These are phyloP conservation scores for Nannoperca obscura DNA, from an alignment of 2,797 vertebrate species.

Conservation along the genomic window DNA sequence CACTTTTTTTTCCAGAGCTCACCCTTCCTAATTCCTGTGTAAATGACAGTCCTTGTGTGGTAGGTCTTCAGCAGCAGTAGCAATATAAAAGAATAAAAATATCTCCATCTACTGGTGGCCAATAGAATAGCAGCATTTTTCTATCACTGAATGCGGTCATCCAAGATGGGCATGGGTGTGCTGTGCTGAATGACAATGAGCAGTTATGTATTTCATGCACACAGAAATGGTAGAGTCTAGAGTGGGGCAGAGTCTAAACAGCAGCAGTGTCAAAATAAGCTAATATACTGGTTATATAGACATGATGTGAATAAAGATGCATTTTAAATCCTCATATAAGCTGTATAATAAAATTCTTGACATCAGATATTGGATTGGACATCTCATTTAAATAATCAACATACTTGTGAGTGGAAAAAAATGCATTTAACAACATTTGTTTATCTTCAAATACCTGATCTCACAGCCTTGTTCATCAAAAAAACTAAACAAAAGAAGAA, in stretches of 20 bases:
- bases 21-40: conserved; percentile 36
- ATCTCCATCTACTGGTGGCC: conserved; percentile 72
- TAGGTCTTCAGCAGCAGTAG: conserved; percentile 52
- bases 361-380: conserved; percentile 77
- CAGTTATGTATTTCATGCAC: conserved; percentile 56
- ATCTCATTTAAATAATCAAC: conserved; percentile 68
- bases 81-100: conserved; percentile 63
- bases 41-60: conserved; percentile 42
- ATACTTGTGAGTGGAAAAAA: conserved; percentile 53
- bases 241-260: conserved; percentile 48
- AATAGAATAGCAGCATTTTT: conserved; percentile 71
- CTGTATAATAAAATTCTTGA: conserved; percentile 69
- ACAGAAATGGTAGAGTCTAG: conserved; percentile 32
- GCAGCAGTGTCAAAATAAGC: conserved; percentile 52
- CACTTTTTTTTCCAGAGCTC: conserved; percentile 24
- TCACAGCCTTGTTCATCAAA: conserved; percentile 64
- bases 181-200: conserved; percentile 54
- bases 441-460: conserved; percentile 71
- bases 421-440: conserved; percentile 49
- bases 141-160: conserved; percentile 42
- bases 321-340: conserved; percentile 65
- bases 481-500: conserved; percentile 51
- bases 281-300: conserved; percentile 45
- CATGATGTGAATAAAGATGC: conserved; percentile 37
- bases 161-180: conserved; percentile 49